Evolutionary conservation across 2,113 vertebrate genomes (phyloP).

Genomic region (Turnix velox): DNA sequence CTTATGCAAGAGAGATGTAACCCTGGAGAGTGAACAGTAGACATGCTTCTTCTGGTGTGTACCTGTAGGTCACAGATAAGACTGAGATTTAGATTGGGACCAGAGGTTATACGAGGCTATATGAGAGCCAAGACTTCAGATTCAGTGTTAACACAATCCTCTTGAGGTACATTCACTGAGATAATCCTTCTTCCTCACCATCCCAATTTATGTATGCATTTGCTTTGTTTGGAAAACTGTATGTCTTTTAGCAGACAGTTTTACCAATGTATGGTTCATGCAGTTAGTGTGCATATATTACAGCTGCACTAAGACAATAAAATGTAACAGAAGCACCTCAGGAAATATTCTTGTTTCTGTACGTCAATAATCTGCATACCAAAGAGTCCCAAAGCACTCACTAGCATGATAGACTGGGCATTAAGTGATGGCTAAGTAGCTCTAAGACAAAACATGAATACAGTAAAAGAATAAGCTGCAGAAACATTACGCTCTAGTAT

Average conservation of each 20-base stretch:
- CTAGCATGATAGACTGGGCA: neutral
- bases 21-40: neutral
- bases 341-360: neutral
- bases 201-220: neutral
- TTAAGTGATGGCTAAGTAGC: neutral
- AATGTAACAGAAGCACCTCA: neutral
- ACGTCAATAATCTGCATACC: constrained; percentile 44
- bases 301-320: neutral
- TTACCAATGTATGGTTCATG: neutral
- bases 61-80: neutral
- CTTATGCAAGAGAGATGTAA: neutral
- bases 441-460: neutral
- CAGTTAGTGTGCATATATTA: neutral
- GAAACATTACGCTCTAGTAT: neutral
- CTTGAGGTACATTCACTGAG: neutral
- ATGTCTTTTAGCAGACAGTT: neutral
- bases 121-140: neutral
- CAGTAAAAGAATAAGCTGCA: neutral
- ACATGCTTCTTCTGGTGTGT: neutral
- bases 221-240: neutral
- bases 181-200: neutral
- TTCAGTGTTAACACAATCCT: neutral
- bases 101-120: neutral
- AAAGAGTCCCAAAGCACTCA: constrained; percentile 17
- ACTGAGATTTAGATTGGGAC: neutral